A percentile compares a stretch with the other conserved stretches of the same genome.
These are phyloP conservation scores for Eulimnadia texana DNA, from an alignment of 1,140 invertebrate species.

Conservation along the genomic window DNA sequence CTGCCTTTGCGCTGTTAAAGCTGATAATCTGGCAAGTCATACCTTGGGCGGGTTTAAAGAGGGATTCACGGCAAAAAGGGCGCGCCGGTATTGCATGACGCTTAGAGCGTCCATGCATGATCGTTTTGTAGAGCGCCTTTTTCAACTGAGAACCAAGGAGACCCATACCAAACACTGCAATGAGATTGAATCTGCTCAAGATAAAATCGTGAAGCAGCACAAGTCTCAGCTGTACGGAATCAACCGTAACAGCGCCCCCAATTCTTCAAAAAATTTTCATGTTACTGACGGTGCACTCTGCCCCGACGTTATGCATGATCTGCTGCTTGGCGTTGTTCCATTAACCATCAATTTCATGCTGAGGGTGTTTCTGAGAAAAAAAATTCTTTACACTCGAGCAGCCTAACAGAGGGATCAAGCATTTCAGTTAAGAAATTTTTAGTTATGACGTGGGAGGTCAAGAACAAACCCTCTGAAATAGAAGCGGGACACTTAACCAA, in stretches of 20 bases:
- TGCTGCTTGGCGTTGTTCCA: conserved; percentile 12
- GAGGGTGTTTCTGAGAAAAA: background rate
- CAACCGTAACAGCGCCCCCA: conserved; percentile 4
- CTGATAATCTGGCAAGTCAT: background rate
- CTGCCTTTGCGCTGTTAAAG: background rate
- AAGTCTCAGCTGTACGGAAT: conserved; percentile 10
- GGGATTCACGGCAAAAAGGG: background rate
- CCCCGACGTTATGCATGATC: conserved; percentile 14
- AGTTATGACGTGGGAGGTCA: background rate
- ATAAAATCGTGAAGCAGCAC: background rate
- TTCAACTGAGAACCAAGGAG: background rate
- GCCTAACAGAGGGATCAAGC: background rate
- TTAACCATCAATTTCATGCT: conserved; percentile 7
- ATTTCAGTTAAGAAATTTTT: conserved; percentile 10
- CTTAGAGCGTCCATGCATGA: background rate
- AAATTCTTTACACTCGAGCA: too few relatives aligned
- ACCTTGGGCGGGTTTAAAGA: background rate
- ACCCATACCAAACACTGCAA: background rate
- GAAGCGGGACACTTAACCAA: too few relatives aligned
- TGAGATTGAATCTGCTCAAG: background rate
- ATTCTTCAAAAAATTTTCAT: conserved; percentile 13
- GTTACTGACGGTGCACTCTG: background rate
- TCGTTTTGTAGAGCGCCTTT: background rate
- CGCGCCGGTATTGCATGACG: background rate
- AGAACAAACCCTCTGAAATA: conserved; percentile 13